Base-by-base conservation (phyloP, 2,113 vertebrate genomes). In the Conger conger region DNA sequence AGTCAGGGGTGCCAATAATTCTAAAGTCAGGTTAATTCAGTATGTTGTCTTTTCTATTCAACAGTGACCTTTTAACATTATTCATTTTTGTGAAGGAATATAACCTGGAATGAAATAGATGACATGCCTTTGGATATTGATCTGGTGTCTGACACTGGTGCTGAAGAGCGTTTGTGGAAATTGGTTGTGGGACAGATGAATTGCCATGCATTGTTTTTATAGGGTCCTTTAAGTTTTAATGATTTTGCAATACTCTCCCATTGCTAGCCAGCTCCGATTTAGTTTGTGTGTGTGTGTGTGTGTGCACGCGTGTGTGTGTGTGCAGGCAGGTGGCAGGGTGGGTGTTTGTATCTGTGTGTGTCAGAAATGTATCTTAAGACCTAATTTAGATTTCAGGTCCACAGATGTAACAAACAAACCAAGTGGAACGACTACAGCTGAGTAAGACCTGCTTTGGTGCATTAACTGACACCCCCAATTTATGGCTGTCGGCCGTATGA, bases 181-280 rank as follows among this genome's bases (percentile, higher is more conserved):
- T 95, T 95, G 95, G 94, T 93, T 95, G 94, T 92, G 93, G 94
- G 92, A 91, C 93, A 94, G 95, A 95, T 95, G 94, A 95, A 95
- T 95, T 90, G 90, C 94, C 94, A 93, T 93, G 91, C 90, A 93
- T 87, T 92, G 93, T 93, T 91, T 95, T 95, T 95, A 94, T 95
- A 94, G 95, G 93, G 94, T 95, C 95, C 94, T 95, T 95, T 95
- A 95, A 95, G 94, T 94, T 95, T 95, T 95, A 95, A 95, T 95
- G 94, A 95, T 93, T 94, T 93, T 92, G 90, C 89, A 95, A 94
- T 95, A 93, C 94, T 94, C 94, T 93, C 87, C 89, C 83, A 87
- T 87, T 84, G 86, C 88, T 63, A 13, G 45, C 9, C 45, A 50
- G 45, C 9, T 50, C 45, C 15, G 45, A 0, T 73, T 80, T n/a